Conservation (phyloP, 2,113 vertebrate species). For the Dipodomys spectabilis region DNA sequence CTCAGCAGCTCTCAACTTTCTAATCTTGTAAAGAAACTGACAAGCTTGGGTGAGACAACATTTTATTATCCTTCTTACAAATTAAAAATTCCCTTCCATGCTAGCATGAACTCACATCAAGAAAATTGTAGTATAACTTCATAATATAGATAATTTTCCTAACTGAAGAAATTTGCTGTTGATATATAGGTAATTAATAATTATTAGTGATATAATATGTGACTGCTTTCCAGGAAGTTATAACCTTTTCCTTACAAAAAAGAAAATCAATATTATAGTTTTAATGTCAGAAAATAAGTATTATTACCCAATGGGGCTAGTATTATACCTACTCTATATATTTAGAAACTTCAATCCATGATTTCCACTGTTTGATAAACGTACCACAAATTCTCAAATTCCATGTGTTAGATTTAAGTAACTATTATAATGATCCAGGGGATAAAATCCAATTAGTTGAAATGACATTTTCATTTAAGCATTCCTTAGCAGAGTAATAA, state of each 20-base stretch:
- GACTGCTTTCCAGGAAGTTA: background rate
- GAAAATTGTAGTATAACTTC: background rate
- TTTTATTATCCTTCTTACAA: slow-evolving; percentile 34
- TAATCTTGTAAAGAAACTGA: slow-evolving; percentile 45
- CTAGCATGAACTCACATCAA: background rate
- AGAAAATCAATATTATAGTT: background rate
- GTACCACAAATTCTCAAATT: background rate
- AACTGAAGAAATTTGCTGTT: slow-evolving; percentile 9
- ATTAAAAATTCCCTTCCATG: slow-evolving; percentile 6
- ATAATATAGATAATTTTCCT: background rate
- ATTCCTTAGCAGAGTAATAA: background rate
- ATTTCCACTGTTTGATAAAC: background rate
- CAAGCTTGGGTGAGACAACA: slow-evolving; percentile 18
- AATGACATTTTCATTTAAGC: slow-evolving; percentile 28
- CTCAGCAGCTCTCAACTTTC: slow-evolving; percentile 18
- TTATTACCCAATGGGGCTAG: background rate
- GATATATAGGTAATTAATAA: background rate
- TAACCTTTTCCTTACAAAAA: background rate
- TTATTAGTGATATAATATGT: slow-evolving; percentile 20
- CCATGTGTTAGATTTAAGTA: background rate
- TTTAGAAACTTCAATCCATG: background rate
- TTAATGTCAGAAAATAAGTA: background rate
- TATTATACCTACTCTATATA: background rate
- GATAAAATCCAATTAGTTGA: background rate
- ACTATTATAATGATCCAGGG: background rate